Conservation (phyloP, 64 coral and sea anemone species). For the Porites lutea region DNA sequence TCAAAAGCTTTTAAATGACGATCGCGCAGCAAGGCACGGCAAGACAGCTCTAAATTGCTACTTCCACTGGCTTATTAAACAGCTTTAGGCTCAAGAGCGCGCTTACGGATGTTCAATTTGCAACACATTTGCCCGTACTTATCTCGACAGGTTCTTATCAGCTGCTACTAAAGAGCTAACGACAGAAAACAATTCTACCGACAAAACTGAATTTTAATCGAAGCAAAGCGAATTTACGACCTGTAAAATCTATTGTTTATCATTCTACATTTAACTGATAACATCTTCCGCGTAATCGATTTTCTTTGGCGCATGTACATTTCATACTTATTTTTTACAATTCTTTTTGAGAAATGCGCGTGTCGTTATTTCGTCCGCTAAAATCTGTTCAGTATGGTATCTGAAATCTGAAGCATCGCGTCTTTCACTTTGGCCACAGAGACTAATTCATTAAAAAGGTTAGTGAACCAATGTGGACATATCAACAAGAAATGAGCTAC, state of each 20-base stretch:
- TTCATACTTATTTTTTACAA: no score
- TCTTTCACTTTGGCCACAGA: no score
- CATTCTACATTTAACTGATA: neutral
- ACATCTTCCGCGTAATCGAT: neutral
- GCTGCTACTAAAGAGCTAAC: neutral
- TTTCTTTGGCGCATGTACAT: no score
- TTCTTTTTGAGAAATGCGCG: no score
- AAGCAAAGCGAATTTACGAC: neutral
- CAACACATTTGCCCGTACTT: conserved; percentile 2
- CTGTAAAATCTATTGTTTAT: neutral
- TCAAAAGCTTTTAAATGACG: neutral
- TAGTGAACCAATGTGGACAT: no score
- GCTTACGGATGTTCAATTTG: neutral
- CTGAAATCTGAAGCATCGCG: no score
- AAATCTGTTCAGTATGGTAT: no score
- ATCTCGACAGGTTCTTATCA: neutral
- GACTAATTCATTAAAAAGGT: no score
- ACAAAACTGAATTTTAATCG: conserved; percentile 28
- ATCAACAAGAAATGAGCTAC: no score
- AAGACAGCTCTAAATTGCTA: neutral
- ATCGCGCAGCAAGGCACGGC: neutral
- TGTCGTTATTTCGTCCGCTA: no score
- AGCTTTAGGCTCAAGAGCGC: no score
- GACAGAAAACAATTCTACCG: neutral
- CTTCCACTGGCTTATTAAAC: neutral